A percentile compares a stretch with the other conserved stretches of the same genome.
Conservation (phyloP, 2,888 invertebrate genomes). For the Chymomyza procnemis region DNA sequence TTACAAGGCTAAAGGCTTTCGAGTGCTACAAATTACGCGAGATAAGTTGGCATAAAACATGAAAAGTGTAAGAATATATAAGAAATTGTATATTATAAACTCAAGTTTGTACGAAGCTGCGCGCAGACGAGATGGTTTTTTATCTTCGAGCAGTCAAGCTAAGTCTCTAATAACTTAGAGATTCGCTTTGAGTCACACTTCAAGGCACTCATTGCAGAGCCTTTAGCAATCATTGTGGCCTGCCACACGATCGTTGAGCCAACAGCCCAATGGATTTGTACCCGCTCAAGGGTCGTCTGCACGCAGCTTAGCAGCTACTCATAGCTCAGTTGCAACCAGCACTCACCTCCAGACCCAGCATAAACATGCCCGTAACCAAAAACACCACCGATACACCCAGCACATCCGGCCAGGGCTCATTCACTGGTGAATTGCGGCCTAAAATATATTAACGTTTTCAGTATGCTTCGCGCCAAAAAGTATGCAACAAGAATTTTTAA, state of each 20-base stretch:
- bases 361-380: constrained; percentile 80
- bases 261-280: too few relatives aligned
- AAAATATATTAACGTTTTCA: constrained; percentile 25
- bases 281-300: not conserved
- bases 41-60: not conserved
- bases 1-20: constrained; percentile 76
- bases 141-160: too few relatives aligned
- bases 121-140: too few relatives aligned
- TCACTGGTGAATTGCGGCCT: constrained; percentile 78
- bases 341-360: constrained; percentile 81
- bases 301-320: not conserved
- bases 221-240: too few relatives aligned
- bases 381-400: constrained; percentile 81
- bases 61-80: too few relatives aligned
- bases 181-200: too few relatives aligned
- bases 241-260: too few relatives aligned
- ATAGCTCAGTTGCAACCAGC: not conserved
- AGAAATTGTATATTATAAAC: too few relatives aligned
- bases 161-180: too few relatives aligned
- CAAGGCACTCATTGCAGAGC: too few relatives aligned
- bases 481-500: constrained; percentile 38
- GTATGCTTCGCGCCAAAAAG: constrained; percentile 8
- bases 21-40: constrained; percentile 69
- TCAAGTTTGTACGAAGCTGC: too few relatives aligned
- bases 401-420: constrained; percentile 82